Base-by-base conservation (phyloP, 2,113 vertebrate species). In the Eublepharis macularius region DNA sequence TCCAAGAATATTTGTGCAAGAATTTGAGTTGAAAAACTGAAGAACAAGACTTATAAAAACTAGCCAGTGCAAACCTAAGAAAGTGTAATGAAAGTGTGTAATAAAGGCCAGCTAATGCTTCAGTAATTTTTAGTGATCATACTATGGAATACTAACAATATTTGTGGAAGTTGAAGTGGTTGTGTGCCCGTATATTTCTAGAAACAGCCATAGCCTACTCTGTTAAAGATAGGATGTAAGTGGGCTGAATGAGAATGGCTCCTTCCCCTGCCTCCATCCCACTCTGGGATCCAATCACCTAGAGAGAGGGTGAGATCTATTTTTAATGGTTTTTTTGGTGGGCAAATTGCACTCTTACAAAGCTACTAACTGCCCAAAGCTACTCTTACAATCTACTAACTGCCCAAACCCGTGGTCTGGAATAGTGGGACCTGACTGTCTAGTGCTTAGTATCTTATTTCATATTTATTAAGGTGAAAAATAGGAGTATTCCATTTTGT, bases 271-370 rank as follows among this genome's bases (percentile, higher is more conserved):
- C 65, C 29, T 51, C 7, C 49, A 3, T 26, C 24, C 60, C 60
- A 2, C 60, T 63, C 60, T 63, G 60, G 60, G 60, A 43, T 54
- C 19, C 69, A 57, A 57, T 16, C 32, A 47, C 70, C 41, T 76
- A 77, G 74, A 82, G 11, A 68, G 39, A 82, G 26, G 66, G 68
- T 43, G 49, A 76, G 81, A 47, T 82, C 76, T 43, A 63, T 74
- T 79, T 82, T 73, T 54, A 74, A 74, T 72, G 66, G 86, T n/a
- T 78, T 87, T 83, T 83, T 65, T 51, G 83, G 57, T 68, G 49
- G 45, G 43, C 60, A 74, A 60, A 87, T 41, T 83, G 66, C 36
- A 74, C 69, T 87, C 76, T 49, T 73, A 80, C 54, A 26, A 84
- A 73, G 68, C 51, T 80, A 49, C 54, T 83, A 83, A 66, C 66